A percentile compares a stretch with the other conserved stretches of the same genome.
Evolutionary conservation across 1,140 invertebrate genomes (phyloP).

Genomic region (Temnothorax nylanderi): DNA sequence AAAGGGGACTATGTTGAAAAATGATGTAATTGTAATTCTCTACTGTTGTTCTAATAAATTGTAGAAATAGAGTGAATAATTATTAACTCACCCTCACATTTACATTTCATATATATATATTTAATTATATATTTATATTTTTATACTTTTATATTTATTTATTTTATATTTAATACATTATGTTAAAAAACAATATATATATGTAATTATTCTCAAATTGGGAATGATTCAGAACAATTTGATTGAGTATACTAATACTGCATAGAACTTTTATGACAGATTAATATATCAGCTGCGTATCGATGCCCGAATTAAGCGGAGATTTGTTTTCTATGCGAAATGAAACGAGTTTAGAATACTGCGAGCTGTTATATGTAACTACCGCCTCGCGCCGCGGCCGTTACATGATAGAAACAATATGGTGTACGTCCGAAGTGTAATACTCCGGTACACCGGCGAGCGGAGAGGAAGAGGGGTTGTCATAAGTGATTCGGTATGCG

Average conservation of each 20-base stretch:
- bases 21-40: no score
- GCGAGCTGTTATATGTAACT: constrained; percentile 23
- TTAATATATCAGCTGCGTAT: background rate
- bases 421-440: constrained; percentile 37
- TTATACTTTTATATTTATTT: background rate
- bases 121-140: background rate
- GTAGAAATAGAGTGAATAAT: no score
- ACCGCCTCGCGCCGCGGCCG: background rate
- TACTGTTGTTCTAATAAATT: no score
- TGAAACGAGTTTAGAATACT: constrained; percentile 34
- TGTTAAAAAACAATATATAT: background rate
- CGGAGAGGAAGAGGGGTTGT: background rate
- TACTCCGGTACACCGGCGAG: background rate
- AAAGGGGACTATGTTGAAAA: no score
- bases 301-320: background rate
- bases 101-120: background rate
- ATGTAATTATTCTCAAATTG: background rate
- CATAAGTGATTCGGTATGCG: constrained; percentile 46
- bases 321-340: constrained; percentile 18
- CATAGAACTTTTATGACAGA: background rate
- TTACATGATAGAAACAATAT: constrained; percentile 36
- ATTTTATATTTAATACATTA: background rate
- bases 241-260: background rate
- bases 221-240: background rate
- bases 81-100: no score